A percentile compares a stretch with the other conserved stretches of the same genome.
Conservation (phyloP, 2,113 vertebrate genomes). For the Saimiri boliviensis region DNA sequence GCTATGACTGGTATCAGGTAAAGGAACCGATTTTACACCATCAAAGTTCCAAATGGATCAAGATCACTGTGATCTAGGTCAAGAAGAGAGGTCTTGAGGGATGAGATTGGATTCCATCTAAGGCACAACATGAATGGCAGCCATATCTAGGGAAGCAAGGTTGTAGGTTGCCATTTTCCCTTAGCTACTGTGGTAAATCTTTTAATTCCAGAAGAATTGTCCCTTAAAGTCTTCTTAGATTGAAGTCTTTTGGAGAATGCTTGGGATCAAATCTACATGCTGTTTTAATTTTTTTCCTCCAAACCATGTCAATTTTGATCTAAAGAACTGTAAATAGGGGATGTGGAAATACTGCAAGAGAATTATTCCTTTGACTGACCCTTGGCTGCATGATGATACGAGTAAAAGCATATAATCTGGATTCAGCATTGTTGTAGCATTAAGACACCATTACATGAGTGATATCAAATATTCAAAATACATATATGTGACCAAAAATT, state of each 20-base stretch:
- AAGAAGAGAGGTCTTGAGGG: background rate
- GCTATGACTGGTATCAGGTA: background rate
- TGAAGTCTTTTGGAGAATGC: constrained; percentile 25
- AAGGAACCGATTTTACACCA: background rate
- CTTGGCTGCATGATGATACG: background rate
- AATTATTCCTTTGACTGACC: background rate
- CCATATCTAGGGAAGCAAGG: background rate
- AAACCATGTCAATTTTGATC: background rate
- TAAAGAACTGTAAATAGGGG: background rate
- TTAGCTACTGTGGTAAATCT: background rate
- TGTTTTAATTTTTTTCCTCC: background rate
- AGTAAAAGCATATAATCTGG: constrained; percentile 28
- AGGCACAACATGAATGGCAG: background rate
- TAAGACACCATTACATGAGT: background rate
- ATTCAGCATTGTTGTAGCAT: background rate
- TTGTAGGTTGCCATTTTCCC: background rate
- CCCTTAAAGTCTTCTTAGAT: background rate
- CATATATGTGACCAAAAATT: background rate
- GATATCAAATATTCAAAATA: constrained; percentile 17
- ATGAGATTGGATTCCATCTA: background rate
- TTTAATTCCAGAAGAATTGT: background rate
- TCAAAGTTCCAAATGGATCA: background rate
- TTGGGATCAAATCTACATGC: background rate
- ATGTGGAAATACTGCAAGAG: background rate
- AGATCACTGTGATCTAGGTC: background rate